Base-by-base conservation (phyloP, 2,888 invertebrate species). In the Congeria kusceri region DNA sequence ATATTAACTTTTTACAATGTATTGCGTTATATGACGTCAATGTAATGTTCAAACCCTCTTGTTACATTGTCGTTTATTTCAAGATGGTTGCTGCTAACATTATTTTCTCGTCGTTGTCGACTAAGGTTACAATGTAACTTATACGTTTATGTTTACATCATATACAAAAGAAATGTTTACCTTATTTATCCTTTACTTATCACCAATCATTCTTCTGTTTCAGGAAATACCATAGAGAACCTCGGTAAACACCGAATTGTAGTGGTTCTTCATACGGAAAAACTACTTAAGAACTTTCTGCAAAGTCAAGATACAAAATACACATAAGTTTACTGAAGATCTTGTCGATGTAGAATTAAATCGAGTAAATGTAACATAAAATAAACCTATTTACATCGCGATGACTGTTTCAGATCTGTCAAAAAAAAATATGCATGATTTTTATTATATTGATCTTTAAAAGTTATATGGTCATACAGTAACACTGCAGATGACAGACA, bases 141-240 rank as follows among this genome's bases (percentile, higher is more conserved):
- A n/a, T n/a, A n/a, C n/a, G n/a, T n/a, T n/a, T n/a, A n/a, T n/a
- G n/a, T n/a, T n/a, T n/a, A n/a, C n/a, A n/a, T n/a, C n/a, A n/a
- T n/a, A n/a, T n/a, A n/a, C n/a, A n/a, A n/a, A n/a, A n/a, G n/a
- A n/a, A n/a, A n/a, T n/a, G n/a, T n/a, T n/a, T n/a, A n/a, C n/a
- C n/a, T n/a, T n/a, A n/a, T n/a, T n/a, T n/a, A n/a, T n/a, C 56
- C 27, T 56, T 27, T 56, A 56, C 23, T 56, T n/a, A 39, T 39
- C 39, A 39, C 9, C 13, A 7, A 7, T 4, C 15, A 46, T 49
- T 59, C 39, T 29, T 86, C 20, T 39, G 83, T 91, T 49, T 92
- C 88, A 84, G 91, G 92, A 18, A 94, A 94, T 87, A 92, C 92
- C 0, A 93, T 94, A 91, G 93, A 94, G 83, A 94, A 94, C 88